A percentile compares a stretch with the other conserved stretches of the same genome.
phyloP scores from a whole-genome alignment of 2,797 vertebrate genomes.

The Simalia tracyae region DNA sequence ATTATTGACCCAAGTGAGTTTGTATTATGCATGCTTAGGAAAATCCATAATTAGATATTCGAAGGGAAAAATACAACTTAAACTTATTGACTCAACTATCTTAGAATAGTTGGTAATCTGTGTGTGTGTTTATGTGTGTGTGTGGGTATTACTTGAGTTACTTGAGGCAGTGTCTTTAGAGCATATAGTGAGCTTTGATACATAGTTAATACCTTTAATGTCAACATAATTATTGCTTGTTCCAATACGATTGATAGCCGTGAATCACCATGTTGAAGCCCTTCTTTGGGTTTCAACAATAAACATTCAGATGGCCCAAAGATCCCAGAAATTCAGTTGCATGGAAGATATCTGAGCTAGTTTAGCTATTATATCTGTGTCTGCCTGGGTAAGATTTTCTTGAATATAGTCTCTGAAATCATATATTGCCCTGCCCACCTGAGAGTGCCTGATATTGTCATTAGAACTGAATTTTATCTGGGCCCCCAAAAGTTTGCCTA shows the following conservation, averaged over 20 bases:
- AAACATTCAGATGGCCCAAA: neutral
- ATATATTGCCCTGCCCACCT: neutral
- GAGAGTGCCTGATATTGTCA: neutral
- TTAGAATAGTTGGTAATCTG: conserved; percentile 40
- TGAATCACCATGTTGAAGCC: neutral
- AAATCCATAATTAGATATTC: conserved; percentile 39
- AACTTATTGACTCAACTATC: neutral
- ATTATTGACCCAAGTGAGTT: conserved; percentile 26
- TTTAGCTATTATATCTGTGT: neutral
- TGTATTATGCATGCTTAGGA: neutral
- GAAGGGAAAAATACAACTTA: conserved; percentile 35
- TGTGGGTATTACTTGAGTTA: neutral
- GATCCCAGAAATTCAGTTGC: neutral
- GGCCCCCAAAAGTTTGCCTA: neutral
- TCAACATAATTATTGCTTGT: neutral
- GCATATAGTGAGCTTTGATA: neutral
- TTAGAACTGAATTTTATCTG: neutral
- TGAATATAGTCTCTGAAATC: neutral
- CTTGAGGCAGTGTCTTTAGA: neutral
- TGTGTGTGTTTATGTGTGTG: neutral
- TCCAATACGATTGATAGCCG: neutral
- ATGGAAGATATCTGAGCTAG: neutral
- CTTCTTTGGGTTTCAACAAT: neutral
- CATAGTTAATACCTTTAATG: neutral
- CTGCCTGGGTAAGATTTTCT: neutral